These are phyloP conservation scores for Mesoclemmys tuberculata DNA, from an alignment of 2,113 vertebrate species.

Conservation along the genomic window DNA sequence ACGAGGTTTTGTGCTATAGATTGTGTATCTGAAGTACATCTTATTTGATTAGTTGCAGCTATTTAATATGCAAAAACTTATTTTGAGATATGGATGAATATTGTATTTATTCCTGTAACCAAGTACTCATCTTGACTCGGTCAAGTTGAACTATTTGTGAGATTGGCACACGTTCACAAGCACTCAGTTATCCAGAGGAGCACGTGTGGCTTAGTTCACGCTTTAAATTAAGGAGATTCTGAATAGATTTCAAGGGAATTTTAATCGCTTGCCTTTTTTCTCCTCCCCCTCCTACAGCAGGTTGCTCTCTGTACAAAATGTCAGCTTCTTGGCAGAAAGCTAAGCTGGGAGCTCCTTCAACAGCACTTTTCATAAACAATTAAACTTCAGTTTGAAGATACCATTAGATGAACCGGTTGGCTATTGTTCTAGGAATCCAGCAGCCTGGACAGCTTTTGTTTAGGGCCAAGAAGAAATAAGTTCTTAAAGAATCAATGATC, in stretches of 20 bases:
- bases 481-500: not conserved
- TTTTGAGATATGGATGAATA: not conserved
- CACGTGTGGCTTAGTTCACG: conserved; percentile 44
- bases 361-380: not conserved
- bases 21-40: not conserved
- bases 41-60: not conserved
- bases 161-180: not conserved
- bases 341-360: not conserved
- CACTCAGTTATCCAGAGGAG: conserved; percentile 24
- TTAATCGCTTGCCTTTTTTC: conserved; percentile 21
- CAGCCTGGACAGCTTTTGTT: not conserved
- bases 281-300: not conserved
- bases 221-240: conserved; percentile 58
- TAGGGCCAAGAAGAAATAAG: not conserved
- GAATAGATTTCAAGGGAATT: conserved; percentile 49
- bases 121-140: not conserved
- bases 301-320: conserved; percentile 30
- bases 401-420: not conserved
- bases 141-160: not conserved
- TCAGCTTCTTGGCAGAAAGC: conserved; percentile 22
- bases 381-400: not conserved
- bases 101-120: not conserved
- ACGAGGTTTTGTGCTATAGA: not conserved
- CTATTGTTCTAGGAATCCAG: not conserved
- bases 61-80: not conserved